Conservation (phyloP, 1,140 invertebrate species). For the Manduca sexta region DNA sequence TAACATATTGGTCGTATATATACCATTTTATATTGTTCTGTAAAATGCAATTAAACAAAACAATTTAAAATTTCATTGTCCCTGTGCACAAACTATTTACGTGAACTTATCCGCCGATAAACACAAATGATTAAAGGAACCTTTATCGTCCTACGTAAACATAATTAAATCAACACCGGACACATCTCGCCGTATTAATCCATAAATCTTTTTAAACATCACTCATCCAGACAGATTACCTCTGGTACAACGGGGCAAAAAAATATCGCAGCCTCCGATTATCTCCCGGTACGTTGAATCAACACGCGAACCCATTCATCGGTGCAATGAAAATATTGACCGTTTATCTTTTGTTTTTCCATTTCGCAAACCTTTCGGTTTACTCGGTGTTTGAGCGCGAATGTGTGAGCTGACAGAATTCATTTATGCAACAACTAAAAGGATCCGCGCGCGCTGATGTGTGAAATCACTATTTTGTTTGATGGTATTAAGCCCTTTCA, state of each 20-base stretch:
- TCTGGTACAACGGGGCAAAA: constrained; percentile 2
- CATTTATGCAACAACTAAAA: constrained; percentile 46
- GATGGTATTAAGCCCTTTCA: too few relatives aligned
- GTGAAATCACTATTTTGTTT: constrained; percentile 56
- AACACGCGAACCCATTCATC: constrained; percentile 50
- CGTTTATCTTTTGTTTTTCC: constrained; percentile 64
- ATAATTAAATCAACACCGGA: constrained; percentile 6
- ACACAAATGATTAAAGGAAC: not conserved
- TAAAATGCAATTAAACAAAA: too few relatives aligned
- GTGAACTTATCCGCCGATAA: not conserved
- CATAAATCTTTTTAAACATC: constrained; percentile 19
- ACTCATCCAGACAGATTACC: constrained; percentile 18
- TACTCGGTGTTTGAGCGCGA: constrained; percentile 33
- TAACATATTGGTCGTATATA: too few relatives aligned
- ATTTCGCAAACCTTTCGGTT: constrained; percentile 28
- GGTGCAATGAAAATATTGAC: constrained; percentile 63
- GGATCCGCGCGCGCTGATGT: constrained; percentile 44
- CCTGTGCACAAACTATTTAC: too few relatives aligned
- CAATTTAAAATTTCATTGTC: not conserved
- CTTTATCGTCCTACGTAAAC: not conserved
- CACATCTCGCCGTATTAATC: constrained; percentile 6
- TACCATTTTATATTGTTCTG: too few relatives aligned
- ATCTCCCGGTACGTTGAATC: constrained; percentile 57
- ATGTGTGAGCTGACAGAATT: constrained; percentile 41
- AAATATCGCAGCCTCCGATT: constrained; percentile 8